A percentile compares a stretch with the other conserved stretches of the same genome.
Evolutionary conservation across 2,113 vertebrate genomes (phyloP).

Genomic region (Procapra przewalskii): DNA sequence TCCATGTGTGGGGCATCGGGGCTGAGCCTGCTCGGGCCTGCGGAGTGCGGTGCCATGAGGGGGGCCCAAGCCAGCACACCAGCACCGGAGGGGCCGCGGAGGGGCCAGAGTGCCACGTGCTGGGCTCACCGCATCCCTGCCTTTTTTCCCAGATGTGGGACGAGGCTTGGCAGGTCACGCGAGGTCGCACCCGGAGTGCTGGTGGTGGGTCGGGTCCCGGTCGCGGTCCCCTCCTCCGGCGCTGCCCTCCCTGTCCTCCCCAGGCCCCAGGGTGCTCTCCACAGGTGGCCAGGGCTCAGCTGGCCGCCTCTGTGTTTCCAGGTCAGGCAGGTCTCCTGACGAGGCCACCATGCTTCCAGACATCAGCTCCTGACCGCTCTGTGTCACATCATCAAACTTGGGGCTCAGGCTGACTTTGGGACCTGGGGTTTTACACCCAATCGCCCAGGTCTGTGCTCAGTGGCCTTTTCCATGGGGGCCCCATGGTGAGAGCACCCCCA

Average conservation of each 20-base stretch:
- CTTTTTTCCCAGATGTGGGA: neutral
- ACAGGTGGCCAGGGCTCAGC: neutral
- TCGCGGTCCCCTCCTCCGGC: fast-evolving
- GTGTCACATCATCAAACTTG: neutral
- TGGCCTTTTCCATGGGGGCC: neutral
- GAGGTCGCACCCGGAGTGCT: fast-evolving
- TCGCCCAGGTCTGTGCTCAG: fast-evolving
- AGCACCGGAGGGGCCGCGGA: fast-evolving
- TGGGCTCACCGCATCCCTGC: neutral
- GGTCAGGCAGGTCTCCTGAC: neutral
- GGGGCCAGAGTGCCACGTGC: fast-evolving
- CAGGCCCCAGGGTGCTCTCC: neutral
- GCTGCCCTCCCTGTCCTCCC: neutral
- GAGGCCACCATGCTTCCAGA: fast-evolving
- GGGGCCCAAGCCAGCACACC: neutral
- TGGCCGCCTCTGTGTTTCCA: neutral
- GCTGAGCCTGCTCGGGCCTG: neutral
- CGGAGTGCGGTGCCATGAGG: fast-evolving
- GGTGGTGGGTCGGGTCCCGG: neutral
- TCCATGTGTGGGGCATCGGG: neutral
- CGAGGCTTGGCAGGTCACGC: neutral
- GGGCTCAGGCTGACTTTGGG: fast-evolving
- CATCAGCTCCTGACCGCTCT: fast-evolving
- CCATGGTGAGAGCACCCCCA: neutral
- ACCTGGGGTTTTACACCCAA: neutral